phyloP scores from a whole-genome alignment of 2,113 vertebrate species.

The Mormyrus lacerda region DNA sequence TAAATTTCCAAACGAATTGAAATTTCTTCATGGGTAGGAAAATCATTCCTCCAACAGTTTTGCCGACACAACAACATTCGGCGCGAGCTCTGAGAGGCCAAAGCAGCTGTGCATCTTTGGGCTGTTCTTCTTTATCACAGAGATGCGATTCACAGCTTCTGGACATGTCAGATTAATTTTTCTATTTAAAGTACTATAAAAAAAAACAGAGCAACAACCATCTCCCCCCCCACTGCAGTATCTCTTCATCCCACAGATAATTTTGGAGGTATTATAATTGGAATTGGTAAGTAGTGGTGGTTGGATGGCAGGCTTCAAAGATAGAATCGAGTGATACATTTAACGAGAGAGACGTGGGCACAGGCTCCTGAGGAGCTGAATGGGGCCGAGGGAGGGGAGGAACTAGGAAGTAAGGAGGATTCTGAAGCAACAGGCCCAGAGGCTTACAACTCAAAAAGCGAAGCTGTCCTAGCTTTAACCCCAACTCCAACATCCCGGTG shows the following conservation, averaged over 20 bases:
- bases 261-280: neutral
- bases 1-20: conserved; percentile 37
- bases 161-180: neutral
- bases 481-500: conserved; percentile 27
- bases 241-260: neutral
- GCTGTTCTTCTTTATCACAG: neutral
- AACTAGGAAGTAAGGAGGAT: neutral
- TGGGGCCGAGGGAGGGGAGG: neutral
- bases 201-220: neutral
- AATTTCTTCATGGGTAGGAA: conserved; percentile 30
- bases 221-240: neutral
- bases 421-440: conserved; percentile 8
- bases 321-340: neutral
- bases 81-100: neutral
- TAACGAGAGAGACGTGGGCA: neutral
- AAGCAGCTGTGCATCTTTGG: neutral
- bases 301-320: conserved; percentile 14
- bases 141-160: neutral
- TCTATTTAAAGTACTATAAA: neutral
- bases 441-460: conserved; percentile 19
- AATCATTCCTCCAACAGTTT: neutral
- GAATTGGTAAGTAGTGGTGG: neutral
- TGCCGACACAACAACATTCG: neutral
- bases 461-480: conserved; percentile 8
- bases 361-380: neutral